A percentile compares a stretch with the other conserved stretches of the same genome.
phyloP scores from a whole-genome alignment of 2,797 vertebrate species.

The Pseudochirops corinnae region DNA sequence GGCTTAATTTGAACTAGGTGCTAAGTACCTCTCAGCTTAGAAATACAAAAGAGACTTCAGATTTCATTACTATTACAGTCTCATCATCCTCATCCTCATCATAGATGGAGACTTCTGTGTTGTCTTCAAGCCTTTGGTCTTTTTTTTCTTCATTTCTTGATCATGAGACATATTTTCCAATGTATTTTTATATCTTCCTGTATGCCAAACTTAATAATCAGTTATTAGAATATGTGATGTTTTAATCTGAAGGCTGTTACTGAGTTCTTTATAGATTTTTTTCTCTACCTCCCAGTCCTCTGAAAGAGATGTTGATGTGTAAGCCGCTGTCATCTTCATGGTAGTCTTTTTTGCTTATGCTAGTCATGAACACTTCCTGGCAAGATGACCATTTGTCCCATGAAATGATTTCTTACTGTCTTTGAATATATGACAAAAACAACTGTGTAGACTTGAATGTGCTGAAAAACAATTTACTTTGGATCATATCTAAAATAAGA shows the following conservation, averaged over 20 bases:
- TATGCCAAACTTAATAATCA: background rate
- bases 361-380: background rate
- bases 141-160: too few species aligned
- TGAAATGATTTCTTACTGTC: background rate
- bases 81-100: too few species aligned
- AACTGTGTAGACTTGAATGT: background rate
- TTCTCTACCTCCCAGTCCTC: background rate
- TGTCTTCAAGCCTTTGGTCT: too few species aligned
- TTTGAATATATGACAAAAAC: conserved; percentile 32
- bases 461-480: conserved; percentile 33
- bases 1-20: too few species aligned
- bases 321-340: background rate
- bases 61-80: too few species aligned
- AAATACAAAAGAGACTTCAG: too few species aligned
- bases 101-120: too few species aligned
- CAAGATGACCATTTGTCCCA: background rate
- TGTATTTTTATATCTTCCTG: too few species aligned
- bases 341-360: background rate
- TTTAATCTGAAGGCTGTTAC: background rate
- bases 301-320: background rate
- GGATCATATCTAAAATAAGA: background rate
- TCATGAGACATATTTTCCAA: too few species aligned
- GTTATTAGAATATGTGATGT: background rate
- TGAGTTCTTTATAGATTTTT: background rate
- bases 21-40: too few species aligned